Conservation (phyloP, 2,888 invertebrate species). For the Drosophila histrio region DNA sequence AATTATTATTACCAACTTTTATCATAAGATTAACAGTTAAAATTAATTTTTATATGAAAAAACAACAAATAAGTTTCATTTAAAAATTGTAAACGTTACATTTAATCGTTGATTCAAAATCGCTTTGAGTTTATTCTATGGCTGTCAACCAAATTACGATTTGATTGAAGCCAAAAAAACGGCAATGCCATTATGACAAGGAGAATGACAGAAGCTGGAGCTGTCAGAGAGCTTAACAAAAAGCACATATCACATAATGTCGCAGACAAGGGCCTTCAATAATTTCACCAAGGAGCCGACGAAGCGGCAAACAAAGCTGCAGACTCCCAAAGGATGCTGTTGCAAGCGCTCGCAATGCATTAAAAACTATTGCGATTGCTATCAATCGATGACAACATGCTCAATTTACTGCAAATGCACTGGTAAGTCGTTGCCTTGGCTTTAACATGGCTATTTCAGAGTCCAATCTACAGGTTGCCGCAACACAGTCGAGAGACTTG, state of each 20-base stretch:
- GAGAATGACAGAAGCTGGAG: constrained; percentile 13
- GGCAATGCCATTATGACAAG: not conserved
- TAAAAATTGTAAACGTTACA: too few relatives aligned
- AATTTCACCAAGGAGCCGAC: constrained; percentile 13
- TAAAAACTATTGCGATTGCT: constrained; percentile 72
- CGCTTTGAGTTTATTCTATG: too few relatives aligned
- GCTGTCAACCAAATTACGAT: too few relatives aligned
- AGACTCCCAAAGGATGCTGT: constrained; percentile 53
- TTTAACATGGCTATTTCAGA: not conserved
- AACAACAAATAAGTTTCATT: too few relatives aligned
- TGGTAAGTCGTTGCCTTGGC: constrained; percentile 41
- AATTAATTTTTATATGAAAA: too few relatives aligned
- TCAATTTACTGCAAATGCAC: constrained; percentile 58
- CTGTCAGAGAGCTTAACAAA: constrained; percentile 15
- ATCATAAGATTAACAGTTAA: too few relatives aligned
- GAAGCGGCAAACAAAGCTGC: constrained; percentile 23
- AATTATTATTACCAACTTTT: too few relatives aligned
- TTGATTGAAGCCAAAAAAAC: not conserved
- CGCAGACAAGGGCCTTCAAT: not conserved
- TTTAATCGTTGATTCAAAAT: too few relatives aligned
- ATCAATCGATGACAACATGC: constrained; percentile 66
- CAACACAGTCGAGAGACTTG: constrained; percentile 53
- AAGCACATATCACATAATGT: constrained; percentile 14
- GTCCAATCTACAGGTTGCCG: constrained; percentile 47
- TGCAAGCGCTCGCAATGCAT: constrained; percentile 72